phyloP scores from a whole-genome alignment of 1,140 invertebrate species.

The Triops cancriformis region DNA sequence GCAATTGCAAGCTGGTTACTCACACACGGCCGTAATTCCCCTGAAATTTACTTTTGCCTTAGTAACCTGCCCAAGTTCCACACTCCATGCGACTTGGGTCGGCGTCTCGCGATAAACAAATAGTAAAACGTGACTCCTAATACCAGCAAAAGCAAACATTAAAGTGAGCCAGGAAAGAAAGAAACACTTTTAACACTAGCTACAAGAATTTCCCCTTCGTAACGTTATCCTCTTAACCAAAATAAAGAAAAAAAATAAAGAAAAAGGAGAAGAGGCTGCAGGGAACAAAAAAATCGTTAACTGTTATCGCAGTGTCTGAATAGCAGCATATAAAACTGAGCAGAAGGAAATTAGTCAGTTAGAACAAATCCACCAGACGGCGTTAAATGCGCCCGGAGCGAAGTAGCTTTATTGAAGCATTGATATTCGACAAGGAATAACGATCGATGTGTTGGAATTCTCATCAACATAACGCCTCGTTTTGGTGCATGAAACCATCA shows the following conservation, averaged over 20 bases:
- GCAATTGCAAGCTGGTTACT: constrained; percentile 8
- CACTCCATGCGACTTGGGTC: not conserved
- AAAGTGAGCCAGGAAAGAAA: not conserved
- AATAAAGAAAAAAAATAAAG: too few species aligned
- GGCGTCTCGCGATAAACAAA: not conserved
- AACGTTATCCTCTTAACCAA: too few species aligned
- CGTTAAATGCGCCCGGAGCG: not conserved
- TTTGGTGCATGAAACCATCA: not conserved
- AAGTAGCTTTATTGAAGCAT: not conserved
- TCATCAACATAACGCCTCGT: not conserved
- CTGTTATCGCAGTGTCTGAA: not conserved
- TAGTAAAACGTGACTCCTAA: constrained; percentile 11
- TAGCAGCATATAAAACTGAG: not conserved
- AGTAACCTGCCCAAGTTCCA: not conserved
- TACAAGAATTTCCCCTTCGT: too few species aligned
- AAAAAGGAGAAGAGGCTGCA: not conserved
- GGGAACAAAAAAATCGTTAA: not conserved
- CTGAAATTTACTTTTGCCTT: not conserved
- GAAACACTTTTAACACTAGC: not conserved
- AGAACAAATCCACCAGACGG: not conserved
- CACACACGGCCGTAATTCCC: not conserved
- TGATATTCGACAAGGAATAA: not conserved
- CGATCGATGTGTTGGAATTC: not conserved
- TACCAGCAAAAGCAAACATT: not conserved
- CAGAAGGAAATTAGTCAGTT: not conserved